Conservation (phyloP, 1,140 invertebrate species). For the Calycopis cecrops region DNA sequence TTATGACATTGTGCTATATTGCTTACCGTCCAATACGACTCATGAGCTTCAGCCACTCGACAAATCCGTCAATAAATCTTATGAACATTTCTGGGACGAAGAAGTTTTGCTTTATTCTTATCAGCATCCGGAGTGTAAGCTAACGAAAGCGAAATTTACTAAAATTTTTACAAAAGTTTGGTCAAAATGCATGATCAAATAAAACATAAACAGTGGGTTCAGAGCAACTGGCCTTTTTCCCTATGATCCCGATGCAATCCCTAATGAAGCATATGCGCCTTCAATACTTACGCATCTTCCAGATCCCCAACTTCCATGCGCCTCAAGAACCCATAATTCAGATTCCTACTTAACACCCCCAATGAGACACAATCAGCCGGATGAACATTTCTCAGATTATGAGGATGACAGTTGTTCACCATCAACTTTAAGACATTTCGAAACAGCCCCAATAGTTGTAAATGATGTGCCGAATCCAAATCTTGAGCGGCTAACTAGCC, state of each 20-base stretch:
- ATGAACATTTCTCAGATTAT: constrained; percentile 16
- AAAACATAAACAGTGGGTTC: constrained; percentile 38
- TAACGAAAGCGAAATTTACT: constrained; percentile 28
- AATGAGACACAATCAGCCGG: constrained; percentile 11
- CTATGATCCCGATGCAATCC: constrained; percentile 34
- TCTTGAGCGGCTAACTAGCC: neutral
- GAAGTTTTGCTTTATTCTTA: constrained; percentile 26
- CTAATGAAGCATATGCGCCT: constrained; percentile 40
- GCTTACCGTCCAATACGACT: too few species aligned
- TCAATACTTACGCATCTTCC: constrained; percentile 20
- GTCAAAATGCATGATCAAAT: constrained; percentile 37
- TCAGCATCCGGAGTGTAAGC: constrained; percentile 21
- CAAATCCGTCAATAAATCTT: constrained; percentile 36
- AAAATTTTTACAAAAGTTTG: constrained; percentile 34
- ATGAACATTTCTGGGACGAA: constrained; percentile 37
- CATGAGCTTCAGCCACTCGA: constrained; percentile 58
- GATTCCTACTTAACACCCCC: constrained; percentile 14
- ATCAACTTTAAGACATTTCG: constrained; percentile 9
- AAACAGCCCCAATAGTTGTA: too few species aligned
- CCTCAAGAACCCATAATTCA: constrained; percentile 16
- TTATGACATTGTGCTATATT: constrained; percentile 44
- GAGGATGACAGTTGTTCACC: constrained; percentile 21
- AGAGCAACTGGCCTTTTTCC: constrained; percentile 40
- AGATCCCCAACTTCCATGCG: constrained; percentile 11
- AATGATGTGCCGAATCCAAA: constrained; percentile 1